Evolutionary conservation across 2,113 vertebrate genomes (phyloP), one percentile per base, ranked within the genome.

Genomic region (Vulpes lagopus): DNA sequence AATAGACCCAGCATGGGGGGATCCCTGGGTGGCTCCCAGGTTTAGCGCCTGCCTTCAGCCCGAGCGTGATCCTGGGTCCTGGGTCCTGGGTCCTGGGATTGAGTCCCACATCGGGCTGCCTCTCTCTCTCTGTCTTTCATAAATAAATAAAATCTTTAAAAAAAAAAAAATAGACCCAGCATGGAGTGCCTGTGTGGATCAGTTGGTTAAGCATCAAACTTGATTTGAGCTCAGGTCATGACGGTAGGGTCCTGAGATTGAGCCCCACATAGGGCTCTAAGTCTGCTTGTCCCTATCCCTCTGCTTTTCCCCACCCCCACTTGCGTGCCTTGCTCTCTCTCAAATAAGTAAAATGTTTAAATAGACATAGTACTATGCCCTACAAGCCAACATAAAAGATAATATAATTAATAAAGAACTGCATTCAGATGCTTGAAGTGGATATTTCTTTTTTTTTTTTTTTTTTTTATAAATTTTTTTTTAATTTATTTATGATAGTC

Each of bases 391-490:
- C 23, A 49, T 60, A 83, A 74, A 90, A 73, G 15, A 43, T 76
- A 67, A 55, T 55, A 7, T 60, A 30, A 74, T 67, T 95, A 57
- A 91, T n/a, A 83, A 92, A 94, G 11, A 91, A 89, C 30, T 96
- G 7, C 32, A 93, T 55, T 73, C 76, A 93, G 78, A 69, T 96
- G 59, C 64, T 53, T 71, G 59, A 91, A 91, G 59, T 79, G 43
- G 85, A 53, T 78, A 51, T 82, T 94, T 43, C 43, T 35, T 82
- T n/a, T n/a, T n/a, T n/a, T n/a, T n/a, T n/a, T n/a, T n/a, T n/a
- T n/a, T n/a, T n/a, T n/a, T n/a, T n/a, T n/a, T n/a, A n/a, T n/a
- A n/a, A n/a, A n/a, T n/a, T n/a, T n/a, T n/a, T n/a, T n/a, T n/a
- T n/a, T n/a, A n/a, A n/a, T n/a, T n/a, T n/a, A n/a, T n/a, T n/a